Evolutionary conservation across 2,113 vertebrate species (phyloP), one percentile per base, ranked within the genome.

Genomic region (Pogona vitticeps): DNA sequence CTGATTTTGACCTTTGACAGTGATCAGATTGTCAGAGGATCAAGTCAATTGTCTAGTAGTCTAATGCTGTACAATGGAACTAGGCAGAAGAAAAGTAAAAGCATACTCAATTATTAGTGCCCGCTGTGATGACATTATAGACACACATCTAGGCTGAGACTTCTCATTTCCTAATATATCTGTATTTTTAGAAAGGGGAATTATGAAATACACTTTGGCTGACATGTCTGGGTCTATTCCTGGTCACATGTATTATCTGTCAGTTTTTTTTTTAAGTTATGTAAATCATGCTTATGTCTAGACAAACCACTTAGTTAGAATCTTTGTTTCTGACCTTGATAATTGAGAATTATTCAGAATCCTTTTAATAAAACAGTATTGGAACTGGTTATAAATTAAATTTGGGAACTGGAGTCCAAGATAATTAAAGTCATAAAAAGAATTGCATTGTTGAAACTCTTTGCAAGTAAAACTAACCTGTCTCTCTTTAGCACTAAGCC

Each of bases 371-470:
- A 72, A 82, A 9, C 3, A 36, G 58, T 71, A 84, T 59, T 88
- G 68, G 68, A 91, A 92, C 0, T 59, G 23, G 14, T 90, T 85
- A 52, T 61, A 92, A 86, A 90, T 90, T 78, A 80, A 86, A 84
- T 46, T 31, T 56, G 21, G 1, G 6, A 52, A 26, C 20, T 52
- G 46, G 46, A 18, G 83, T 90, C 23, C 36, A 83, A 46, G 13
- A 23, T 23, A 85, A 76, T 21, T 82, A 72, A 89, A 36, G 59
- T 89, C 46, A 38, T 13, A 87, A 87, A 26, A 85, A 68, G 89
- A 92, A 90, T 46, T 79, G 31, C 40, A 77, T 63, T 68, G 89
- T 58, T 68, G 88, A 90, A 90, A 40, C 40, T 86, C 81, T 88
- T 67, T 75, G 83, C 59, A 88, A 85, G 80, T n/a, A 83, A 52